phyloP scores from a whole-genome alignment of 2,797 vertebrate genomes.

The Simalia tracyae region DNA sequence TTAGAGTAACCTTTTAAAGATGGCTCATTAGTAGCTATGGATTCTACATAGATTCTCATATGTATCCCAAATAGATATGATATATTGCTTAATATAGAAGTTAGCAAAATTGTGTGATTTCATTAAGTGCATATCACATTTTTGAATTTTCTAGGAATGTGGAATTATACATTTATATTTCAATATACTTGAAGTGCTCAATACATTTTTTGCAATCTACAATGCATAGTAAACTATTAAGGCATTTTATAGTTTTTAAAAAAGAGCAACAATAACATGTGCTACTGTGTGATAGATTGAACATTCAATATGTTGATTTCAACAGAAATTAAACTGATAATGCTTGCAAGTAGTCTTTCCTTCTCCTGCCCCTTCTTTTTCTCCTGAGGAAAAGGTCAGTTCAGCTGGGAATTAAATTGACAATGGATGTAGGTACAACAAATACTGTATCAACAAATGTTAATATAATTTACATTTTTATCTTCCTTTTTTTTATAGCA shows the following conservation, averaged over 20 bases:
- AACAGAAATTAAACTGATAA: not conserved
- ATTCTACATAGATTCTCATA: not conserved
- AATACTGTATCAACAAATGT: no score
- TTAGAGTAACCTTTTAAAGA: not conserved
- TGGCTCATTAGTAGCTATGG: not conserved
- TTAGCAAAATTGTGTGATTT: not conserved
- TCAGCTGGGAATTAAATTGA: no score
- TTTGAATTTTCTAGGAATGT: not conserved
- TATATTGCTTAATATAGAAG: not conserved
- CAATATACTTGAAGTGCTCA: not conserved
- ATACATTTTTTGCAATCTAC: not conserved
- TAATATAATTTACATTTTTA: no score
- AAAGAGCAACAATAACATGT: not conserved
- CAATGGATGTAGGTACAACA: no score
- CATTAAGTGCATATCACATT: not conserved
- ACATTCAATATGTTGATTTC: not conserved
- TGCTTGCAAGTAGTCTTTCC: no score
- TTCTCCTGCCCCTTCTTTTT: no score
- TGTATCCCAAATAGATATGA: not conserved
- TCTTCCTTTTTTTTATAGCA: no score
- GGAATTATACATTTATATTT: not conserved
- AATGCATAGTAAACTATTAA: not conserved
- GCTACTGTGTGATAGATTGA: not conserved
- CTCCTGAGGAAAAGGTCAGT: no score
- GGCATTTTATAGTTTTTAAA: not conserved